phyloP scores from a whole-genome alignment of 2,797 vertebrate species.

The Gobionotothen gibberifrons region DNA sequence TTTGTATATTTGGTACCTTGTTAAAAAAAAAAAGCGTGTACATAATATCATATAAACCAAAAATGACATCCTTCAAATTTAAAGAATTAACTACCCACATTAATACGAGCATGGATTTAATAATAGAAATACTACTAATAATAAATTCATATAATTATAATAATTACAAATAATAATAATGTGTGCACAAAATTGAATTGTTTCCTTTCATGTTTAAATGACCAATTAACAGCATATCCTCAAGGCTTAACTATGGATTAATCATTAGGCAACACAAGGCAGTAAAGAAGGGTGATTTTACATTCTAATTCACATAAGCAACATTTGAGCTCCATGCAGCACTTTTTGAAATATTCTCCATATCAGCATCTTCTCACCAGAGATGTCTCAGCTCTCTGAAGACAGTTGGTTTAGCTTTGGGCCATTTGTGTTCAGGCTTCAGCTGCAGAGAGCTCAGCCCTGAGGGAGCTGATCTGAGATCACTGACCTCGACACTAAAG shows the following conservation, averaged over 20 bases:
- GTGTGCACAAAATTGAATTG: neutral
- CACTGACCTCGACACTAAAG: constrained; percentile 57
- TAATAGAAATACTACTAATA: constrained; percentile 3
- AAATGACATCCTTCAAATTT: neutral
- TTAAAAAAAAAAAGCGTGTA: neutral
- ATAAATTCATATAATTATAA: constrained; percentile 7
- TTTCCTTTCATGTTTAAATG: neutral
- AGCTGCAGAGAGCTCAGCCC: constrained; percentile 57
- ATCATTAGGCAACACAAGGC: neutral
- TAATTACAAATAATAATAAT: neutral
- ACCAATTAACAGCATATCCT: neutral
- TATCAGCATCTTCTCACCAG: constrained; percentile 11
- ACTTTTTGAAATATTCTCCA: neutral
- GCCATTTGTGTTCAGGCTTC: constrained; percentile 56
- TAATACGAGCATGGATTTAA: neutral
- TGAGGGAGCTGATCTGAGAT: constrained; percentile 58
- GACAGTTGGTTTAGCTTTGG: constrained; percentile 42
- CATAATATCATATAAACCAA: neutral
- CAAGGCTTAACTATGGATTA: neutral
- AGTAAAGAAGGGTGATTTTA: neutral
- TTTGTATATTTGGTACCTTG: too few relatives aligned
- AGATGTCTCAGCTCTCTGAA: constrained; percentile 11
- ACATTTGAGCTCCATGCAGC: constrained; percentile 11
- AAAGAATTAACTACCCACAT: neutral
- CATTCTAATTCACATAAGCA: neutral